Base-by-base conservation (phyloP, 1,140 invertebrate genomes). In the Lanistes nyassanus region DNA sequence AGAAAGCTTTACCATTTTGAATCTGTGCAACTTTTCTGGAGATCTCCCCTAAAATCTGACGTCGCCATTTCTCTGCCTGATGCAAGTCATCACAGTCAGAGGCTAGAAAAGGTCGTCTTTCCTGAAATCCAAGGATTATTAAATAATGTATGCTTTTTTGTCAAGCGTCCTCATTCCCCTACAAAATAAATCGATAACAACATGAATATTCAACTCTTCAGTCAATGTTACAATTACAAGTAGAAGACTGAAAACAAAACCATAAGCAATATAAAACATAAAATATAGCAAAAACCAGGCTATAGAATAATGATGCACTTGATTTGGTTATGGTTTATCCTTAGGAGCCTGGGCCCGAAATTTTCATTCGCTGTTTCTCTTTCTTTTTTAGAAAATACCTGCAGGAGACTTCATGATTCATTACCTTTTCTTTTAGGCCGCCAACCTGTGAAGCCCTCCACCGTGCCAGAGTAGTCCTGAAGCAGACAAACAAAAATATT, bases 11-110 rank as follows among this genome's bases (percentile, higher is more conserved):
- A 94, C 94, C 94, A 91, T 99, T 99, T 89, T 99, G 98, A 87
- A 99, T 99, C 89, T 98, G 96, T 26, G 98, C 94, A n/a, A 99
- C 98, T 92, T 99, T 99, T 84, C 97, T 96, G 0, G 97, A 96
- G 55, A 99, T 95, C 91, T 99, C 98, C 77, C 97, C 91, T 67
- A 99, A 97, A 75, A 99, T 98, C 88, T 99, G 96, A 88, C 96
- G 92, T 82, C 98, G 91, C 94, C 96, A 99, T 91, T 97, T 98
- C 85, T 99, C 97, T 67, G 95, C 95, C 87, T 97, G 94, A 65
- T 92, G 92, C 19, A 99, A 88, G 89, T 96, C 95, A 83, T 93
- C 93, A 89, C 97, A 99, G 83, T 98, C 96, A 1, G 96, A 96
- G 0, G 97, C 97, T 51, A 99, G 90, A 86, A 95, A 98, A 0